These are phyloP conservation scores for Grallaria varia DNA, from an alignment of 2,113 vertebrate genomes.

Conservation along the genomic window DNA sequence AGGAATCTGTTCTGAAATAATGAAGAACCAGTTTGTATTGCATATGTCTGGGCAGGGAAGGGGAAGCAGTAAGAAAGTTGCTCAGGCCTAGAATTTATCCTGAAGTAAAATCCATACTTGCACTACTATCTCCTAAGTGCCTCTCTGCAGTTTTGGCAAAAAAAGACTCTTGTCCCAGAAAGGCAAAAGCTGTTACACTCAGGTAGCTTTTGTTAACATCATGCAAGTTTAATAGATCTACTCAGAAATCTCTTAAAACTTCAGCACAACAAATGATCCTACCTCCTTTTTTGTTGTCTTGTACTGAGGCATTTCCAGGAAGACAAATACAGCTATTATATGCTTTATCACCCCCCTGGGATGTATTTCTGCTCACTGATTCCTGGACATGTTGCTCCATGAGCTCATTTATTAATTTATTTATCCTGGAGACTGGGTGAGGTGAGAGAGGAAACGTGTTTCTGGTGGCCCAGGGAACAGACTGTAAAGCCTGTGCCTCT, in stretches of 20 bases:
- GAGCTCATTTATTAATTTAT: not conserved
- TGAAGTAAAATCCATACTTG: not conserved
- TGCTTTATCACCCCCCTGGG: constrained; percentile 43
- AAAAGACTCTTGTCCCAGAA: not conserved
- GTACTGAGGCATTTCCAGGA: constrained; percentile 9
- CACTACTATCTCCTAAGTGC: not conserved
- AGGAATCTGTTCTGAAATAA: not conserved
- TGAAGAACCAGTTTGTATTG: not conserved
- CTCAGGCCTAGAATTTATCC: not conserved
- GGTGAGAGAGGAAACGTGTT: not conserved
- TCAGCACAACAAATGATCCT: constrained; percentile 13
- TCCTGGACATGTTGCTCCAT: constrained; percentile 9
- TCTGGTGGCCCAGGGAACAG: constrained; percentile 26
- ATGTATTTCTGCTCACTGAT: constrained; percentile 26
- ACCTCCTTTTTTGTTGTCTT: not conserved
- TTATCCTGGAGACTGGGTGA: not conserved
- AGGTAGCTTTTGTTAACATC: not conserved
- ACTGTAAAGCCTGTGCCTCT: not conserved
- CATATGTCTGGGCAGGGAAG: not conserved
- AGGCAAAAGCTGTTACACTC: not conserved
- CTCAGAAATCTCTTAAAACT: constrained; percentile 31
- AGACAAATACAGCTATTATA: constrained; percentile 54
- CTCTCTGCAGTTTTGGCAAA: not conserved
- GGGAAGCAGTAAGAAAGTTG: not conserved
- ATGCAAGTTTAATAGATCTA: constrained; percentile 28